Evolutionary conservation across 2,797 vertebrate species (phyloP).

Genomic region (Leptodactylus fallax): DNA sequence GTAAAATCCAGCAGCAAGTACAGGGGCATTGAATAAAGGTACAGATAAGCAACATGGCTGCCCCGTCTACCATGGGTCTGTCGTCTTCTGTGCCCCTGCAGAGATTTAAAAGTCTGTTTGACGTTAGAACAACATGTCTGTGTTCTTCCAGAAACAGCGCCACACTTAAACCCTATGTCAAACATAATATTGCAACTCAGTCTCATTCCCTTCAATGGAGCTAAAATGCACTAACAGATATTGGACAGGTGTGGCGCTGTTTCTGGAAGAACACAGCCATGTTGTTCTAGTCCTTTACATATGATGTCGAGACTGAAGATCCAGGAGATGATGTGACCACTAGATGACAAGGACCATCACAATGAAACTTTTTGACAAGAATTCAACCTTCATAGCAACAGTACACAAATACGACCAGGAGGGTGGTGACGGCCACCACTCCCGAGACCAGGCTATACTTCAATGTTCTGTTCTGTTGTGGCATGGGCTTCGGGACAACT

Average conservation of each 20-base stretch:
- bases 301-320: background rate
- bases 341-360: background rate
- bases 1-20: background rate
- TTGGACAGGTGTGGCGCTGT: background rate
- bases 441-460: constrained; percentile 21
- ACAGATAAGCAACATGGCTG: background rate
- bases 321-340: background rate
- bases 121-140: background rate
- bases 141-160: background rate
- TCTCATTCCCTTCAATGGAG: background rate
- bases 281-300: background rate
- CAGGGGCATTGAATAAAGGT: background rate
- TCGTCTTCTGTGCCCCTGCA: background rate
- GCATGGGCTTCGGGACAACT: background rate
- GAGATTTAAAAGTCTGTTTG: background rate
- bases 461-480: background rate
- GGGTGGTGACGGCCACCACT: background rate
- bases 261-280: background rate
- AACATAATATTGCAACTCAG: background rate
- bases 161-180: background rate
- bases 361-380: background rate
- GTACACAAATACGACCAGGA: background rate
- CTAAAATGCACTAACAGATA: background rate
- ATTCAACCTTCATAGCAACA: background rate
- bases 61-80: background rate